Conservation (phyloP, 2,797 vertebrate species). For the Clarias platycephalus region DNA sequence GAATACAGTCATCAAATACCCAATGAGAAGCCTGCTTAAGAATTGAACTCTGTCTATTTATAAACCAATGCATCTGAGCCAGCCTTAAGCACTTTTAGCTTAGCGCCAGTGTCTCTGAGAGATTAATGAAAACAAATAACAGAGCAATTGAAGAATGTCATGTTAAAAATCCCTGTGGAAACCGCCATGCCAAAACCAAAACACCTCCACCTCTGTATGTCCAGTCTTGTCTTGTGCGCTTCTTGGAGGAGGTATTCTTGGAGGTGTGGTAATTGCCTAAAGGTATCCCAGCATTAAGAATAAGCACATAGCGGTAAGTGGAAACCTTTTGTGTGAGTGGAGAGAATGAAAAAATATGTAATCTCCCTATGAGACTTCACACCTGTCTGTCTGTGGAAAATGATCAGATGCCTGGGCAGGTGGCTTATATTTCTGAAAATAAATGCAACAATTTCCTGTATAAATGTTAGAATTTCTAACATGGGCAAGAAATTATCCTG, state of each 20-base stretch:
- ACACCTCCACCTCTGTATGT: slow-evolving; percentile 53
- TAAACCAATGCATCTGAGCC: slow-evolving; percentile 17
- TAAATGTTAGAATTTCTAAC: slow-evolving; percentile 26
- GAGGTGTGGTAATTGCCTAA: slow-evolving; percentile 40
- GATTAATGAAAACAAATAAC: slow-evolving; percentile 59
- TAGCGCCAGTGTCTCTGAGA: slow-evolving; percentile 41
- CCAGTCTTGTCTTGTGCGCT: slow-evolving; percentile 51
- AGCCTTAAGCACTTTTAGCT: slow-evolving; percentile 35
- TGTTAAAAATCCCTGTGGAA: slow-evolving; percentile 53
- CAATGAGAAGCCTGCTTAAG: neutral
- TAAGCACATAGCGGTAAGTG: slow-evolving; percentile 23
- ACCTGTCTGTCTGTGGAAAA: slow-evolving; percentile 35
- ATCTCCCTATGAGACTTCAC: slow-evolving; percentile 30
- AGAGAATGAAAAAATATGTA: neutral
- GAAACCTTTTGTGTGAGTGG: slow-evolving; percentile 18
- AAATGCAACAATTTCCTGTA: slow-evolving; percentile 18
- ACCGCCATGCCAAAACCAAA: slow-evolving; percentile 53
- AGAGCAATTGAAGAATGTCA: slow-evolving; percentile 54
- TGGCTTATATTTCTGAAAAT: neutral
- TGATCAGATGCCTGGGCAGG: slow-evolving; percentile 7
- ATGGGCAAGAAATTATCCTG: slow-evolving; percentile 2
- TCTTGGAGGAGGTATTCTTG: slow-evolving; percentile 21
- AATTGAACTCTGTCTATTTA: slow-evolving; percentile 24
- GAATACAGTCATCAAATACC: neutral
- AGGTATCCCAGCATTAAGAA: slow-evolving; percentile 36